Conservation (phyloP, 2,113 vertebrate species). For the Salminus brasiliensis region DNA sequence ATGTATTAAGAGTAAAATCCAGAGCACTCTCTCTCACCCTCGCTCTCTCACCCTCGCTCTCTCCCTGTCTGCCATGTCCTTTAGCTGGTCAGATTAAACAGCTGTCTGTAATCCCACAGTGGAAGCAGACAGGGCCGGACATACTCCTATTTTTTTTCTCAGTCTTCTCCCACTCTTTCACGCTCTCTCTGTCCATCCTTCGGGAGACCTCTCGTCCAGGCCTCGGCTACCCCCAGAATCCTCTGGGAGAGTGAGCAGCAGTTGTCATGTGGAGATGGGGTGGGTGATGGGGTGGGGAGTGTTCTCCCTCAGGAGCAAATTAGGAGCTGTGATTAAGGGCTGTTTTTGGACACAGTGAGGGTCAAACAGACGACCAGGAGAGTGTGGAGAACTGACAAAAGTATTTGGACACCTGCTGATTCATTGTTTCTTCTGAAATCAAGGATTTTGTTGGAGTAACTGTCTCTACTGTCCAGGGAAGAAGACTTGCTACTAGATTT, state of each 20-base stretch:
- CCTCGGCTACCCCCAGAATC: slow-evolving; percentile 43
- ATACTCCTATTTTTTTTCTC: slow-evolving; percentile 21
- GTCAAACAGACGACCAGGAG: too few species aligned
- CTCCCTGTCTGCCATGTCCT: slow-evolving; percentile 57
- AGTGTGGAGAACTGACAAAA: too few species aligned
- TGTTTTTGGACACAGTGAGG: too few species aligned
- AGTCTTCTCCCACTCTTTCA: neutral
- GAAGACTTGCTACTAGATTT: too few species aligned
- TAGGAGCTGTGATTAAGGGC: slow-evolving; percentile 32
- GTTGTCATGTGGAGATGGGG: slow-evolving; percentile 19
- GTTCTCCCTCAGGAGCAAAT: slow-evolving; percentile 35
- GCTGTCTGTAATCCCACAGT: slow-evolving; percentile 78
- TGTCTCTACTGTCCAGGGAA: too few species aligned
- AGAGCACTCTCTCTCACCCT: slow-evolving; percentile 56
- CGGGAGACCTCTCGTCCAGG: slow-evolving; percentile 18
- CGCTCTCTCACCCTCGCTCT: slow-evolving; percentile 38
- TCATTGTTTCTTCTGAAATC: too few species aligned
- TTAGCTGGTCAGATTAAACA: slow-evolving; percentile 81
- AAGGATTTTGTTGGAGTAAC: too few species aligned
- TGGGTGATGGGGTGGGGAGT: neutral
- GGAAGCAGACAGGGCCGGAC: slow-evolving; percentile 56
- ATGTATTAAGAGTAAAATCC: slow-evolving; percentile 79
- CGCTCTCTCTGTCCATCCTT: slow-evolving; percentile 8
- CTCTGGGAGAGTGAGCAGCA: slow-evolving; percentile 38
- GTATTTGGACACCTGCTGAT: too few species aligned